Evolutionary conservation across 2,797 vertebrate species (phyloP).

Genomic region (Sebastes trivittatus): DNA sequence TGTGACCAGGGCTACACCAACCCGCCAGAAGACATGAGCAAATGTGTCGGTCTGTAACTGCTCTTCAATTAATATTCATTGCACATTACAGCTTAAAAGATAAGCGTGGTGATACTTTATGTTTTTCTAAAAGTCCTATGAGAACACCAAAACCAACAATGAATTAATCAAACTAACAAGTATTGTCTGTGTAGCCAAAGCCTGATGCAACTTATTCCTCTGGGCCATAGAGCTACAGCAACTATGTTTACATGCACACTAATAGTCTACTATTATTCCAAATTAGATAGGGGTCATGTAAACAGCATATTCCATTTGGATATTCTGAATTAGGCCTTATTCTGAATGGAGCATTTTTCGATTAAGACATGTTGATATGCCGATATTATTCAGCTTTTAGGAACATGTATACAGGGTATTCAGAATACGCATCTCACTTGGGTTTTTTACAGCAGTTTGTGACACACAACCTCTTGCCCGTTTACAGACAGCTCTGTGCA

Average conservation of each 20-base stretch:
- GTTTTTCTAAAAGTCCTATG: neutral
- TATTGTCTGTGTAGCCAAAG: neutral
- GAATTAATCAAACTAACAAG: neutral
- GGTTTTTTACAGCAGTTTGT: too few relatives aligned
- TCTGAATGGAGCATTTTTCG: too few relatives aligned
- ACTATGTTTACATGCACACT: too few relatives aligned
- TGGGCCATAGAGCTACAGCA: neutral
- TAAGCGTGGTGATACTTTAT: neutral
- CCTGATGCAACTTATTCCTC: neutral
- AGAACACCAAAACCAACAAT: neutral
- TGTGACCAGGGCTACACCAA: constrained; percentile 81
- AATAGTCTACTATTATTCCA: too few relatives aligned
- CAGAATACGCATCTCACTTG: too few relatives aligned
- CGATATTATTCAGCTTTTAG: accelerated
- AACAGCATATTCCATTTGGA: too few relatives aligned
- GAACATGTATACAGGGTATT: too few relatives aligned
- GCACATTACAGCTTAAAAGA: neutral
- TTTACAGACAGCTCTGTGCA: too few relatives aligned
- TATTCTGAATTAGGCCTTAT: too few relatives aligned
- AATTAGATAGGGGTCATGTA: too few relatives aligned
- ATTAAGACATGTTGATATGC: too few relatives aligned
- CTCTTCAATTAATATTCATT: neutral
- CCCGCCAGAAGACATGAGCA: constrained; percentile 57
- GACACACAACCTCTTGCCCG: too few relatives aligned
- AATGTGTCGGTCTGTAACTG: constrained; percentile 77